phyloP scores from a whole-genome alignment of 2,797 vertebrate species.

The Characodon lateralis region DNA sequence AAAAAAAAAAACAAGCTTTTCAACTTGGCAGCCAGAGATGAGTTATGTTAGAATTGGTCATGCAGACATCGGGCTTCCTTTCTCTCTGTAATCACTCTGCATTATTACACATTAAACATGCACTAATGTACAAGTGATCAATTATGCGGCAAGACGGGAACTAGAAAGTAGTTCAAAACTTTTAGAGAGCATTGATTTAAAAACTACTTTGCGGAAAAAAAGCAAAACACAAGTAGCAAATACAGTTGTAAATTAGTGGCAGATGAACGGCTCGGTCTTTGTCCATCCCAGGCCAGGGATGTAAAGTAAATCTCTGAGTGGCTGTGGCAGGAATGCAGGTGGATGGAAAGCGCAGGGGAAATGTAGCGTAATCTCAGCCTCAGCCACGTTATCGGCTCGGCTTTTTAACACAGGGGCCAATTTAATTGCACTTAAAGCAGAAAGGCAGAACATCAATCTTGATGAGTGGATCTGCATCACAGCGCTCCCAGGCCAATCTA shows the following conservation, averaged over 20 bases:
- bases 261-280: conserved; percentile 39
- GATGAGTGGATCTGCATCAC: conserved; percentile 88
- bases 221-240: conserved; percentile 33
- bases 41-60: conserved; percentile 62
- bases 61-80: conserved; percentile 69
- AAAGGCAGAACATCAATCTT: conserved; percentile 90
- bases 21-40: conserved; percentile 54
- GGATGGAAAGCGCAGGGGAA: conserved; percentile 70
- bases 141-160: conserved; percentile 70
- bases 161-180: conserved; percentile 76
- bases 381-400: conserved; percentile 74
- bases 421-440: conserved; percentile 90
- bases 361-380: conserved; percentile 78
- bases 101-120: conserved; percentile 80
- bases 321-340: conserved; percentile 63
- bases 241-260: conserved; percentile 61
- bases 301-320: conserved; percentile 62
- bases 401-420: conserved; percentile 81
- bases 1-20: conserved; percentile 50
- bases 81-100: conserved; percentile 68
- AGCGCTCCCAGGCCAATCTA: conserved; percentile 85
- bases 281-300: conserved; percentile 41
- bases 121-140: conserved; percentile 77
- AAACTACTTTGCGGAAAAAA: conserved; percentile 69
- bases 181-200: conserved; percentile 74